phyloP scores from a whole-genome alignment of 2,888 invertebrate species.

The Alsophila aescularia region DNA sequence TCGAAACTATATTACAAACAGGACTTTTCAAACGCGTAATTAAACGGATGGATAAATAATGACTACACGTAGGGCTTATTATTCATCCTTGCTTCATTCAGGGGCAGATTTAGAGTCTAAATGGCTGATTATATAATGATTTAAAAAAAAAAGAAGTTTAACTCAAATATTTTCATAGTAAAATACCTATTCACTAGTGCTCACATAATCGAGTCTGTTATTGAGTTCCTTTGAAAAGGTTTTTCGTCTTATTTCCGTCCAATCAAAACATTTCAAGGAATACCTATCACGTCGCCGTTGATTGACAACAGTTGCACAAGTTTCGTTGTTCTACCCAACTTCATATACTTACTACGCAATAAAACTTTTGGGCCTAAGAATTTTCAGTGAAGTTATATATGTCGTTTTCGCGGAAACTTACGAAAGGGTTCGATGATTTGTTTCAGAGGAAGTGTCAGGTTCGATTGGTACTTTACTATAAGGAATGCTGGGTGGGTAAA shows the following conservation, averaged over 20 bases:
- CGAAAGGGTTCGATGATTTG: constrained; percentile 23
- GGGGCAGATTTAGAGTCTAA: no score
- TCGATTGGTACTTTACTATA: background rate
- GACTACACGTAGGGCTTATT: background rate
- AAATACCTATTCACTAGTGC: no score
- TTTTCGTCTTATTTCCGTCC: background rate
- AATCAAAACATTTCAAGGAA: constrained; percentile 1
- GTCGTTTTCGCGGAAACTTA: constrained; percentile 30
- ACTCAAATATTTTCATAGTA: no score
- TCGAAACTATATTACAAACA: constrained; percentile 27
- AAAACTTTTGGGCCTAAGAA: constrained; percentile 57
- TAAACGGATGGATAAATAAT: constrained; percentile 2
- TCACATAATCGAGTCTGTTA: no score
- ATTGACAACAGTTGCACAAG: constrained; percentile 53
- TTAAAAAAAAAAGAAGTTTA: no score
- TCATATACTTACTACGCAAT: constrained; percentile 51
- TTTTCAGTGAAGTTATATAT: constrained; percentile 47
- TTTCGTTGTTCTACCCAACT: constrained; percentile 52
- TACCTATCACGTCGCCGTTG: constrained; percentile 31
- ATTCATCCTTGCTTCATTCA: background rate
- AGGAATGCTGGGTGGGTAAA: background rate
- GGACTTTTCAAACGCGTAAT: constrained; percentile 2
- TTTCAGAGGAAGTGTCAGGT: constrained; percentile 3
- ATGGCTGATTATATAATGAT: no score
- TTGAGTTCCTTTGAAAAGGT: background rate